These are phyloP conservation scores for Rattus rattus DNA, from an alignment of 2,113 vertebrate species.

Conservation along the genomic window DNA sequence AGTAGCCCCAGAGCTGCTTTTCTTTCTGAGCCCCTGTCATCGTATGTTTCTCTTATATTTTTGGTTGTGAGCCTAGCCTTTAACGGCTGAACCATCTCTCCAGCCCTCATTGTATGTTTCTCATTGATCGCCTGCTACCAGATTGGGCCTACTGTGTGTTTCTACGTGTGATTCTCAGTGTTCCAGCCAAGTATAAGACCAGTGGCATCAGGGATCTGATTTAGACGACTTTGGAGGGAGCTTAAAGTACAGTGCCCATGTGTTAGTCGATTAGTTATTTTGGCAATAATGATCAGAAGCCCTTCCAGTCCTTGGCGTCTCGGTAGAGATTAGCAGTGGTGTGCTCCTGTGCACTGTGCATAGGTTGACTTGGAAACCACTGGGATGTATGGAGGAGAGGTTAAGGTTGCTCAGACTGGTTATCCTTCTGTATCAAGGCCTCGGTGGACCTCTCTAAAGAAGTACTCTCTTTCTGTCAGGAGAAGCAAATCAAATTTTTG, in stretches of 20 bases:
- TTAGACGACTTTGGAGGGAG: not conserved
- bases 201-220: not conserved
- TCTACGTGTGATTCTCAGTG: slow-evolving; percentile 1
- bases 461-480: not conserved
- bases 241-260: not conserved
- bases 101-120: not conserved
- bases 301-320: not conserved
- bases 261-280: not conserved
- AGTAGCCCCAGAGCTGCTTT: not conserved
- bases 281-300: not conserved
- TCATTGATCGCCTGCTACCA: not conserved
- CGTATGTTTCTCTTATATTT: not conserved
- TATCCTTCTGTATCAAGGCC: not conserved
- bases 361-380: not conserved
- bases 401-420: not conserved
- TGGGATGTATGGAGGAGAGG: not conserved
- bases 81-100: too few relatives aligned
- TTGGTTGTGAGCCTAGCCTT: too few relatives aligned
- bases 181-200: not conserved
- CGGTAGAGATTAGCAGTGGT: not conserved
- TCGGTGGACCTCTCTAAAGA: not conserved
- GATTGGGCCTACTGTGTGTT: not conserved
- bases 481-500: slow-evolving; percentile 24
- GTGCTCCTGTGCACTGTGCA: not conserved
- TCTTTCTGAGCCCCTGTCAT: not conserved